Base-by-base conservation (phyloP, 1,140 invertebrate species). In the Rhynchophorus ferrugineus region DNA sequence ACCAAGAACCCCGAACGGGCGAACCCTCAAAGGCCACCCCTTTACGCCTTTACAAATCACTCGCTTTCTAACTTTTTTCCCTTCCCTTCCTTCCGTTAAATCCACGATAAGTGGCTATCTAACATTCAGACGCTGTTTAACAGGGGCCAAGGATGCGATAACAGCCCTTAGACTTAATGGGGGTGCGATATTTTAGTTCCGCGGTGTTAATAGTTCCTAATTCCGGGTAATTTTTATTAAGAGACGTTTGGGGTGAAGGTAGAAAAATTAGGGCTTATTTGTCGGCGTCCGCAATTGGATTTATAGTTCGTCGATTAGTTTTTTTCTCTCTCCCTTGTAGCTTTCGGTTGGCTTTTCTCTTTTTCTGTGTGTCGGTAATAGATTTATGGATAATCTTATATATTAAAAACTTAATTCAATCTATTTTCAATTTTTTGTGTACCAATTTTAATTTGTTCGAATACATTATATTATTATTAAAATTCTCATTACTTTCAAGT, bases 51-150 rank as follows among this genome's bases (percentile, higher is more conserved):
- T 44, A 51, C 49, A 51, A 51, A 51, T 51, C 41, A 24, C 45
- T 38, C 35, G 19, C 3, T 18, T 13, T 9, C 17, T 9, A 37
- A 43, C 41, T 44, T 43, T 37, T 44, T 49, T 17, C 47, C 13
- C 36, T 34, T n/a, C n/a, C n/a, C n/a, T n/a, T n/a, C n/a, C n/a
- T n/a, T n/a, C n/a, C n/a, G 48, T 45, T 45, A 45, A 53, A 24
- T 34, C 38, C 34, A 36, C 43, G 50, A 53, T 53, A 53, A 53
- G 50, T 53, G 50, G 43, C 44, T 17, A 44, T 51, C 49, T 42
- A 46, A 46, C 42, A 53, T 46, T 42, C 50, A 42, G 50, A 41
- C 50, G 22, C 36, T 46, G 36, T 53, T 53, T 46, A 46, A 41
- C 44, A 53, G 20, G 29, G 34, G 39, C 43, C 44, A 14, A 8